Evolutionary conservation across 2,797 vertebrate species (phyloP).

Genomic region (Poeciliopsis infans): DNA sequence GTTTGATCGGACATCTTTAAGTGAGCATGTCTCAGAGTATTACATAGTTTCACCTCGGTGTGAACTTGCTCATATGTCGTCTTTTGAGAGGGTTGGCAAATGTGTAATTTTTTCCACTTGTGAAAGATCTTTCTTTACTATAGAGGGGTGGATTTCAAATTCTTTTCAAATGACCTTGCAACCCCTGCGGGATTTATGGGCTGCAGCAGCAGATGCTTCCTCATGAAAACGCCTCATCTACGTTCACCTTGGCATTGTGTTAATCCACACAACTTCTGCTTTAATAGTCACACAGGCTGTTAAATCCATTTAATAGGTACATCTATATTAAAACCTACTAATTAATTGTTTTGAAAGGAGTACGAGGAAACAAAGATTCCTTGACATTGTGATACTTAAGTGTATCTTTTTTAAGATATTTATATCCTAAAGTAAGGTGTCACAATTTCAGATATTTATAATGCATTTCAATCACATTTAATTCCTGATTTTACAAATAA

Average conservation of each 20-base stretch:
- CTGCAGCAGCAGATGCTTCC: neutral
- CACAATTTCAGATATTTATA: neutral
- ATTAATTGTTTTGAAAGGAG: neutral
- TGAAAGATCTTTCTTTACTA: neutral
- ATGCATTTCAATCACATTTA: neutral
- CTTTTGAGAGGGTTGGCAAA: neutral
- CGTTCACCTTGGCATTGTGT: neutral
- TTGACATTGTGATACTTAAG: neutral
- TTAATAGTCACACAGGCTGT: neutral
- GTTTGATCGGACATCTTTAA: neutral
- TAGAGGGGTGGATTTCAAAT: neutral
- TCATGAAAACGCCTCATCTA: neutral
- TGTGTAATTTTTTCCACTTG: neutral
- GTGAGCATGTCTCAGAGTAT: neutral
- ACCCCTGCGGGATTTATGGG: neutral
- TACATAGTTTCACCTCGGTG: neutral
- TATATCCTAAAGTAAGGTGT: neutral
- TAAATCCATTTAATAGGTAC: neutral
- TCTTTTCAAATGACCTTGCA: neutral
- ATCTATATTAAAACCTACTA: neutral
- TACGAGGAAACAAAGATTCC: neutral
- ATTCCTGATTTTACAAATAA: neutral
- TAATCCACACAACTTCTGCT: neutral
- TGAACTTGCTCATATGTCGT: slow-evolving; percentile 6
- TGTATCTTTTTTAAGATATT: neutral